These are phyloP conservation scores for Porites divaricata DNA, from an alignment of 92 coral and sea anemone species.

Conservation along the genomic window DNA sequence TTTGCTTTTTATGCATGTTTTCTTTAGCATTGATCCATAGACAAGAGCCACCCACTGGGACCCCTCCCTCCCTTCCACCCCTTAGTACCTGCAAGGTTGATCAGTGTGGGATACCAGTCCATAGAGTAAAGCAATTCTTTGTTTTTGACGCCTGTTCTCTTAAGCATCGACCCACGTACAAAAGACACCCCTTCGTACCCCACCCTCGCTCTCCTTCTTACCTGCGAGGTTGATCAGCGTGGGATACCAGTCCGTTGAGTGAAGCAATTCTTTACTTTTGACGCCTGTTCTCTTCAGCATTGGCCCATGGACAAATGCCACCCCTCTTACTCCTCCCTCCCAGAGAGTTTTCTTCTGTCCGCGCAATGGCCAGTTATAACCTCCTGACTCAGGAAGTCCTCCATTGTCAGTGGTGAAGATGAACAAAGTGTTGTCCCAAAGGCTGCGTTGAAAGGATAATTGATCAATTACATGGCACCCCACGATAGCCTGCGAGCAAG, in stretches of 20 bases:
- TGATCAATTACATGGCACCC: too few relatives aligned
- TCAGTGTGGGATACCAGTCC: not conserved
- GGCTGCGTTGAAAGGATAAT: conserved; percentile 29
- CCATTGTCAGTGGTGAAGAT: conserved; percentile 87
- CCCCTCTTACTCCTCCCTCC: conserved; percentile 90
- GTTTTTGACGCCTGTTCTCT: too few relatives aligned
- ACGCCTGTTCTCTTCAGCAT: conserved; percentile 59
- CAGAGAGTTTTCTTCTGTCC: conserved; percentile 81
- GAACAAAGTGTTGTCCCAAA: conserved; percentile 77
- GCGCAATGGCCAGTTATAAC: conserved; percentile 81
- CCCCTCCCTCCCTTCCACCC: too few relatives aligned
- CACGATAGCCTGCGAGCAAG: too few relatives aligned
- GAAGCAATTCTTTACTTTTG: conserved; percentile 63
- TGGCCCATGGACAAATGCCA: conserved; percentile 75
- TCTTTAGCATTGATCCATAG: too few relatives aligned
- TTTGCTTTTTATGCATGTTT: too few relatives aligned
- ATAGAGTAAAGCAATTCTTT: too few relatives aligned
- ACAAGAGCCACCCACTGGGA: too few relatives aligned
- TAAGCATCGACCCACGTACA: too few relatives aligned
- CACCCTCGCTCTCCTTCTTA: not conserved
- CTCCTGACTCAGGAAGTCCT: conserved; percentile 71
- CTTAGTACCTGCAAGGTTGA: conserved; percentile 58
- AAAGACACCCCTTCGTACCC: too few relatives aligned
- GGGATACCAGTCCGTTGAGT: conserved; percentile 87
- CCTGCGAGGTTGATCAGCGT: conserved; percentile 71